Base-by-base conservation (phyloP, 2,888 invertebrate species). In the Lasioglossum malachurum region DNA sequence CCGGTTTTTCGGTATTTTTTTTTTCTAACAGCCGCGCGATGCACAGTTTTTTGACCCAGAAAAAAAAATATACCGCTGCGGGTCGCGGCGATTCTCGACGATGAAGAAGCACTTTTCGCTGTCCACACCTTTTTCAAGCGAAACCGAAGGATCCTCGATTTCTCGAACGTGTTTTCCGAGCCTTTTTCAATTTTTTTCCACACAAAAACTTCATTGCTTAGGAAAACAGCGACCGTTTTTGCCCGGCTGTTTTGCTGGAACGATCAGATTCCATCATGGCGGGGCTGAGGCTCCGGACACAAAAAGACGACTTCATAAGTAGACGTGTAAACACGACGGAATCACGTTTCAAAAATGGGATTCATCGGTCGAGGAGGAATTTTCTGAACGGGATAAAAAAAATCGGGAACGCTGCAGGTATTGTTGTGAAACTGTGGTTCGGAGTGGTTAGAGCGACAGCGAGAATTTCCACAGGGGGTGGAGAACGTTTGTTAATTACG, bases 21-120 rank as follows among this genome's bases (percentile, higher is more conserved):
- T 84, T 80, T 41, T 16, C 53, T 44, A 67, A 71, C 82, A 53
- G 69, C 10, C 7, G n/a, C 19, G 53, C 60, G 49, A 38, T 57
- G 77, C 79, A 86, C 84, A 83, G 80, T 87, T 88, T 86, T 83
- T 81, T 84, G 89, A 90, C 90, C 89, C 78, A 89, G 82, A 88
- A 85, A 87, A 88, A 88, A 88, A 90, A 88, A 87, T 82, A 75
- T 88, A 87, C 84, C 85, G 82, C 78, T 87, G 73, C 35, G 80
- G 74, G 78, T 82, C 69, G 41, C 75, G 44, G 49, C 49, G 23
- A 57, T 73, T 73, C 23, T 60, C 19, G 41, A 46, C 10, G 12
- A 19, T 35, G 27, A 27, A 4, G 19, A n/a, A 41, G 23, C 53
- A 57, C 49, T 16, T 27, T 19, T 46, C 19, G 14, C 35, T 10